These are phyloP conservation scores for Scomberomorus guttatus DNA, from an alignment of 2,797 vertebrate species.

Conservation along the genomic window DNA sequence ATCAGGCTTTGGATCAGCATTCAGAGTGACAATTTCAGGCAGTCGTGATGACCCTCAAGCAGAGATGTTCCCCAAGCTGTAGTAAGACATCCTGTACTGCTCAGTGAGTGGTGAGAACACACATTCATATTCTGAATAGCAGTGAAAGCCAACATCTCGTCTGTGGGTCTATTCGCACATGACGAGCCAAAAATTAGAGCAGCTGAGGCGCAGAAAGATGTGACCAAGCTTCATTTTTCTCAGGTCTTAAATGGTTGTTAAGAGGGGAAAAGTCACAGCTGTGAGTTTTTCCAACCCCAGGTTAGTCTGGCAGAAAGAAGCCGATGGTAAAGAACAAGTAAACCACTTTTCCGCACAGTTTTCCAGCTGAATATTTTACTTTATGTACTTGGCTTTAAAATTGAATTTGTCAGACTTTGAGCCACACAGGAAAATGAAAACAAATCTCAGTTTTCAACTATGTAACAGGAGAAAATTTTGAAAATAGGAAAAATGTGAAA, in stretches of 20 bases:
- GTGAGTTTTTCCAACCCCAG: slow-evolving; percentile 45
- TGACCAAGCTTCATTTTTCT: slow-evolving; percentile 35
- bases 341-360: slow-evolving; percentile 13
- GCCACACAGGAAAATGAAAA: slow-evolving; percentile 7
- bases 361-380: slow-evolving; percentile 32
- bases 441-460: slow-evolving; percentile 3
- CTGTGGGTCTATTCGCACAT: slow-evolving; percentile 52
- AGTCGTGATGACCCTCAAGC: slow-evolving; percentile 30
- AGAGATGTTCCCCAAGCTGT: slow-evolving; percentile 43
- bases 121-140: slow-evolving; percentile 19
- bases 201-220: slow-evolving; percentile 57
- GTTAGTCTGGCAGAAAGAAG: slow-evolving; percentile 51
- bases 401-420: slow-evolving; percentile 17
- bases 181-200: slow-evolving; percentile 48
- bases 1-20: background rate
- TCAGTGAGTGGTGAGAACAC: slow-evolving; percentile 54
- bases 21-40: slow-evolving; percentile 23
- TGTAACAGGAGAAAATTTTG: background rate
- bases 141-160: slow-evolving; percentile 52
- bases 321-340: slow-evolving; percentile 22
- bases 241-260: slow-evolving; percentile 38
- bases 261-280: slow-evolving; percentile 62
- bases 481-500: background rate
- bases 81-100: slow-evolving; percentile 64
- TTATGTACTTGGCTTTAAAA: background rate